Evolutionary conservation across 2,113 vertebrate genomes (phyloP).

Genomic region (Procavia capensis): DNA sequence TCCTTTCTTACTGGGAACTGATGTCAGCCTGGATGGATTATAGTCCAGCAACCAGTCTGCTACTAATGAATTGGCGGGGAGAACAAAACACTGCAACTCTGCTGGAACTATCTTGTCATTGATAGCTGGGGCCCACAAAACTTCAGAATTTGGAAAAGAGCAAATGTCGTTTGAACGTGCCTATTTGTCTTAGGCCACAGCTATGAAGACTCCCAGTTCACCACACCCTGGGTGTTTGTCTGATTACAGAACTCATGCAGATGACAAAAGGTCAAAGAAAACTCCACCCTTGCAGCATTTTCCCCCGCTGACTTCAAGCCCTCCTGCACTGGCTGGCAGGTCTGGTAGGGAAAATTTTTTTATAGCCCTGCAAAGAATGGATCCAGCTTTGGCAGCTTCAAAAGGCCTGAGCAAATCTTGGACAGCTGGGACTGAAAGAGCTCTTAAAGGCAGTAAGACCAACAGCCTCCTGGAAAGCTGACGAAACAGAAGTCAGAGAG

Average conservation of each 20-base stretch:
- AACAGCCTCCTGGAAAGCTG: background rate
- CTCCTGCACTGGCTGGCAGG: constrained; percentile 40
- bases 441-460: background rate
- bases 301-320: constrained; percentile 40
- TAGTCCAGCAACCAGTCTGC: constrained; percentile 65
- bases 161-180: constrained; percentile 9
- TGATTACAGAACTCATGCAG: background rate
- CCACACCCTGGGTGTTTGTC: constrained; percentile 46
- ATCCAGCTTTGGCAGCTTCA: constrained; percentile 56
- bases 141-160: constrained; percentile 73
- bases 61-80: constrained; percentile 82
- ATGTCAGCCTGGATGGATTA: constrained; percentile 81
- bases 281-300: constrained; percentile 62
- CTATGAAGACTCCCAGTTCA: background rate
- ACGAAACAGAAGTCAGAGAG: constrained; percentile 27
- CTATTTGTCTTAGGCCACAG: constrained; percentile 7
- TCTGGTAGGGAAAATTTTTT: constrained; percentile 63
- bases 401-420: constrained; percentile 50
- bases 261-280: constrained; percentile 71
- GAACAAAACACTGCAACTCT: constrained; percentile 76
- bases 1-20: constrained; percentile 78
- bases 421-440: constrained; percentile 46
- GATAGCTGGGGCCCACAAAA: constrained; percentile 70
- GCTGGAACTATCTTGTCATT: constrained; percentile 83
- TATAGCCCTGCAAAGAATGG: constrained; percentile 37